These are phyloP conservation scores for Ethmia dodecea DNA, from an alignment of 2,888 invertebrate species.

Conservation along the genomic window DNA sequence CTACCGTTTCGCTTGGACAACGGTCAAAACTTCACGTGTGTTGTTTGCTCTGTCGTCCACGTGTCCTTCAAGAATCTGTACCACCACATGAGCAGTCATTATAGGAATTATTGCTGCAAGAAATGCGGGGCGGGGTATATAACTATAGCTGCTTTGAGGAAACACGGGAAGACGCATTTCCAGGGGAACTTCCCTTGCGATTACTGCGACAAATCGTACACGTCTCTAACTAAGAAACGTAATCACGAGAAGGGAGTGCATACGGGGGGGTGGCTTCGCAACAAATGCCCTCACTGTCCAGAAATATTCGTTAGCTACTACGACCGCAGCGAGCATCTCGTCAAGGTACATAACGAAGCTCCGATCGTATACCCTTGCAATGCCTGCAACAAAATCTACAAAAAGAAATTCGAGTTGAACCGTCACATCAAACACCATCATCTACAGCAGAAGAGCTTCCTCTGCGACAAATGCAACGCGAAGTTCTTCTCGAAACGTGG, in stretches of 20 bases:
- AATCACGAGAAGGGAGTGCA: slow-evolving; percentile 69
- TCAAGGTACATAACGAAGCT: slow-evolving; percentile 52
- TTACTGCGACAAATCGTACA: slow-evolving; percentile 72
- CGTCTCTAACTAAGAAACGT: slow-evolving; percentile 62
- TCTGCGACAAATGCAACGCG: slow-evolving; percentile 63
- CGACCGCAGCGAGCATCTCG: slow-evolving; percentile 61
- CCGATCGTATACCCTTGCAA: slow-evolving; percentile 59
- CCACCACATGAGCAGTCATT: slow-evolving; percentile 69
- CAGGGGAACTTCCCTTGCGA: slow-evolving; percentile 74
- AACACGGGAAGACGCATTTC: slow-evolving; percentile 66
- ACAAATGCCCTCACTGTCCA: slow-evolving; percentile 67
- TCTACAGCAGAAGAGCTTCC: slow-evolving; percentile 55
- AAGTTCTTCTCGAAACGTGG: slow-evolving; percentile 67
- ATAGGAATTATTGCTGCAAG: slow-evolving; percentile 65
- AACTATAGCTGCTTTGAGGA: slow-evolving; percentile 63
- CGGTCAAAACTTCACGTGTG: slow-evolving; percentile 58
- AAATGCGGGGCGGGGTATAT: slow-evolving; percentile 66
- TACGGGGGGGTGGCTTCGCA: slow-evolving; percentile 64
- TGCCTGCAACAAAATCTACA: slow-evolving; percentile 64
- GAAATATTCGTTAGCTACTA: slow-evolving; percentile 66
- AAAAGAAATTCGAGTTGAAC: slow-evolving; percentile 64
- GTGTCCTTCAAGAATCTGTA: slow-evolving; percentile 67
- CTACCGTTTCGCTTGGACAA: slow-evolving; percentile 60
- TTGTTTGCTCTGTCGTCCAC: slow-evolving; percentile 59
- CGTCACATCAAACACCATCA: slow-evolving; percentile 67